Base-by-base conservation (phyloP, 2,888 invertebrate genomes). In the Aproaerema taeniolella region DNA sequence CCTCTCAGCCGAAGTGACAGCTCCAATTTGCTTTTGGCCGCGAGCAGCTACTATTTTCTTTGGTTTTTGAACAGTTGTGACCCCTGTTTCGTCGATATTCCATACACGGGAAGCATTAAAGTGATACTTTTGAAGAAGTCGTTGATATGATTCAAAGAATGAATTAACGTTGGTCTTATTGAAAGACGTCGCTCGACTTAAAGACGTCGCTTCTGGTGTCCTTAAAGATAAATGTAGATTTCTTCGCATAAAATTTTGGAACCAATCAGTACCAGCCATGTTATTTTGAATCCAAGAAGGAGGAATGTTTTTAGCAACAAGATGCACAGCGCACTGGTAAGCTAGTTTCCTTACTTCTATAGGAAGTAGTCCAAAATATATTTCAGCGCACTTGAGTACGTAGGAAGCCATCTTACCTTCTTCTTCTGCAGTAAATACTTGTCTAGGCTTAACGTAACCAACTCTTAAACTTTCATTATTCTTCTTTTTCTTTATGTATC, bases 371-470 rank as follows among this genome's bases (percentile, higher is more conserved):
- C 43, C 43, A 35, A 31, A 48, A 33, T 43, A 48, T 5, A 45
- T 17, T 16, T 30, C 31, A 15, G 45, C 43, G 43, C 43, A 42
- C 12, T 48, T 39, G n/a, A 45, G 46, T 4, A 46, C 16, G 33
- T 48, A 48, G 12, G 45, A 38, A n/a, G 45, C 7, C 3, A 47
- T 26, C 17, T 47, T 45, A 13, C 9, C 7, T 32, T 47, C 46
- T 26, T 43, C 41, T 5, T 28, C 17, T 2, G 2, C n/a, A 14
- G 12, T 25, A 26, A 35, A 35, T 7, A 9, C 26, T 2, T 8
- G 7, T 20, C 35, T 20, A 3, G n/a, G 25, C 26, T 35, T 26
- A 5, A 35, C 11, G 26, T 35, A 14, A 6, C 20, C 26, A 8
- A 3, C 2, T 28, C 5, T 3, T 9, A 3, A 8, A 6, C 8